phyloP scores from a whole-genome alignment of 1,140 invertebrate genomes.

The Drosophila ambigua region DNA sequence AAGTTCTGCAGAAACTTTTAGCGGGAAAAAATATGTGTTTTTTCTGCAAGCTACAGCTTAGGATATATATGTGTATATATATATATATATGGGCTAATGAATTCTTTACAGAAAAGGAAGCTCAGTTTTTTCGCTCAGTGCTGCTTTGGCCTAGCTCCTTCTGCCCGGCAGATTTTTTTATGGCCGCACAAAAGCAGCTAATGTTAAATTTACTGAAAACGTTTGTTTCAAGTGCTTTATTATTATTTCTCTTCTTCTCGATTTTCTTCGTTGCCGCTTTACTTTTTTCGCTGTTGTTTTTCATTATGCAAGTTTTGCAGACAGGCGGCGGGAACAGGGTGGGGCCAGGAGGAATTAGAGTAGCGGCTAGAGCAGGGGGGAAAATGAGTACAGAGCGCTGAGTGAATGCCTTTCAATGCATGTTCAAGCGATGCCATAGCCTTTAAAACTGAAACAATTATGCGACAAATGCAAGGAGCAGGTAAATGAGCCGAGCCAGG shows the following conservation, averaged over 20 bases:
- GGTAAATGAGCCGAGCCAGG: conserved; percentile 46
- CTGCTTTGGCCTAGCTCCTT: conserved; percentile 8
- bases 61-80: too few species aligned
- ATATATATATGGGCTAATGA: too few species aligned
- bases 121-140: conserved; percentile 2
- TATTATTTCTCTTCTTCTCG: conserved; percentile 62
- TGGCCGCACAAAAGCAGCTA: conserved; percentile 72
- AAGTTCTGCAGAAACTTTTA: too few species aligned
- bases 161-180: conserved; percentile 63
- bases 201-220: conserved; percentile 82
- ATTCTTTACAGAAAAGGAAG: too few species aligned
- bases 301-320: conserved; percentile 44
- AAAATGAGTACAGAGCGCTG: conserved; percentile 15
- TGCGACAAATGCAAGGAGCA: conserved; percentile 62
- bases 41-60: too few species aligned
- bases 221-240: conserved; percentile 81
- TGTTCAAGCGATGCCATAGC: conserved; percentile 50
- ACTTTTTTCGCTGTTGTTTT: conserved; percentile 47
- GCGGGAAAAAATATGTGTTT: too few species aligned
- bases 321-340: conserved; percentile 9
- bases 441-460: conserved; percentile 67
- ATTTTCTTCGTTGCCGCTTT: conserved; percentile 28
- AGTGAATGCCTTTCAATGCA: conserved; percentile 57
- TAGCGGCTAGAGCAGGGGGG: neutral
- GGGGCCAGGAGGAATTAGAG: neutral